Evolutionary conservation across 2,113 vertebrate species (phyloP), one percentile per base, ranked within the genome.

Genomic region (Poecilia latipinna): DNA sequence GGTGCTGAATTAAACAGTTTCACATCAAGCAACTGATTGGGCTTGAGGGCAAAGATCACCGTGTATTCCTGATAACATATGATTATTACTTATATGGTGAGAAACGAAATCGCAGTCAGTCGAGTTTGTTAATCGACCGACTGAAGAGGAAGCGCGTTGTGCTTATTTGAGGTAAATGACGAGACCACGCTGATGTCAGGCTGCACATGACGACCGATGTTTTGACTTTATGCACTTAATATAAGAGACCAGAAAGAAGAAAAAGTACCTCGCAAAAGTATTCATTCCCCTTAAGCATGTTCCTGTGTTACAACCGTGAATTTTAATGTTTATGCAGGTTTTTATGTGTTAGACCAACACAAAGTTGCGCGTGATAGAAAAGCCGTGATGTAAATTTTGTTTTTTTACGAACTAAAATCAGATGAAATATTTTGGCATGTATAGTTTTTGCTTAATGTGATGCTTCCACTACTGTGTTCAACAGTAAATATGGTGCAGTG

Each of bases 1-100:
- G 74, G 79, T 72, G 61, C 66, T 61, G 79, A 82, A 75, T 51
- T 72, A 78, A 62, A 72, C 60, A 35, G 74, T 86, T 82, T 80
- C 57, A 84, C 89, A 82, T 73, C 15, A 1, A 67, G 61, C 8
- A 64, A 65, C 31, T 12, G 8, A n/a, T 24, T n/a, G 24, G 19
- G 48, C 48, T 51, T 4, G 19, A 51, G 19, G 48, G 17, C 17
- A 17, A n/a, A n/a, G 24, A 57, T 57, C 17, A 57, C 51, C 51
- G 3, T 57, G 5, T 57, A n/a, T 57, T 11, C 2, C 22, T 57
- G 24, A 57, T 57, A n/a, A n/a, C 3, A n/a, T 54, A 54, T 8
- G 51, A 8, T 54, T 54, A n/a, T 54, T 24, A 24, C 51, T 54
- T n/a, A 22, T 54, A n/a, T 10, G 51, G 51, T 54, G 51, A 54